A percentile compares a stretch with the other conserved stretches of the same genome.
Conservation (phyloP, 1,140 invertebrate genomes). For the Anthonomus grandis region DNA sequence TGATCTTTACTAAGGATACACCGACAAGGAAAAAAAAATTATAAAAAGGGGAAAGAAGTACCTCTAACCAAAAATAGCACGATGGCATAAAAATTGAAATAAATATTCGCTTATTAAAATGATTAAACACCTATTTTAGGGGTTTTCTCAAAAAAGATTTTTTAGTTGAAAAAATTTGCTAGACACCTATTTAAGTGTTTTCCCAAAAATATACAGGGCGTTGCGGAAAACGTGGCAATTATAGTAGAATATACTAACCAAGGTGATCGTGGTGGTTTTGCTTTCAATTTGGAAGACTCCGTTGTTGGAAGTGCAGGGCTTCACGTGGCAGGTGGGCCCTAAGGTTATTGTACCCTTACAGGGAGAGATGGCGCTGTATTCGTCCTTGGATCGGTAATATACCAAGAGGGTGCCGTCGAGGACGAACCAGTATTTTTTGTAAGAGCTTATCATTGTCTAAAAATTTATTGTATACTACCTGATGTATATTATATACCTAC, state of each 20-base stretch:
- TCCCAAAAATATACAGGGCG: too few species aligned
- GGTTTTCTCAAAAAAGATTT: too few species aligned
- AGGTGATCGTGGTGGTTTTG: conserved; percentile 49
- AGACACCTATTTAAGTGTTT: background rate
- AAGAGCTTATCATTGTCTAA: conserved; percentile 50
- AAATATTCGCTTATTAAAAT: too few species aligned
- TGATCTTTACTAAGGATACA: too few species aligned
- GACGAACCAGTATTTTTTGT: conserved; percentile 57
- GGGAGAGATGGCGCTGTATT: conserved; percentile 53
- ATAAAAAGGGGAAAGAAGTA: too few species aligned
- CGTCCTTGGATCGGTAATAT: conserved; percentile 53
- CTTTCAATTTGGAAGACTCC: conserved; percentile 50
- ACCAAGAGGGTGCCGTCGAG: conserved; percentile 54
- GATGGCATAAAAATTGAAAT: too few species aligned
- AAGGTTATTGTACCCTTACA: conserved; percentile 55
- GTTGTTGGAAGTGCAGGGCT: conserved; percentile 39
- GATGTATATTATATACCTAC: background rate
- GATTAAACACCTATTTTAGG: too few species aligned
- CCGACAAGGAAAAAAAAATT: too few species aligned
- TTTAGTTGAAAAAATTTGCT: too few species aligned
- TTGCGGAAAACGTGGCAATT: too few species aligned
- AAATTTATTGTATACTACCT: conserved; percentile 13
- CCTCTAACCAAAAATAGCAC: too few species aligned
- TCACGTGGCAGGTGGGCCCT: conserved; percentile 48
- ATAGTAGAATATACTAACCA: conserved; percentile 50